Evolutionary conservation across 2,888 invertebrate genomes (phyloP), one percentile per base, ranked within the genome.

Genomic region (Petrophora chlorosata): DNA sequence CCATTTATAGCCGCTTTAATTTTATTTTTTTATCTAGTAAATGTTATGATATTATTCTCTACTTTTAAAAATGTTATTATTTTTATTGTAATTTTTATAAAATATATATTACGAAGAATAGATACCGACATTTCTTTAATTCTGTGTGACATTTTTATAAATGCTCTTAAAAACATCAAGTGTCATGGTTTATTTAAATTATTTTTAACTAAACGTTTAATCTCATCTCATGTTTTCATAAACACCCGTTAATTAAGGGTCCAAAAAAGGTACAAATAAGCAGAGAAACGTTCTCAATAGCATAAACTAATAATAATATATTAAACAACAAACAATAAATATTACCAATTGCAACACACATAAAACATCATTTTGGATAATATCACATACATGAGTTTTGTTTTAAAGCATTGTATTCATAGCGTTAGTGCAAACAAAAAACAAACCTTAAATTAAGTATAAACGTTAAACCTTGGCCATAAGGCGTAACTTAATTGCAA

Each of bases 1-100:
- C n/a, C n/a, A n/a, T 66, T 51, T 3, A 35, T 61, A 66, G 58
- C 64, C 60, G 60, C 63, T 50, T 51, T 25, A 29, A 14, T n/a
- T n/a, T n/a, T n/a, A n/a, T n/a, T n/a, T n/a, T n/a, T n/a, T n/a
- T n/a, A n/a, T n/a, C n/a, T n/a, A n/a, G n/a, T n/a, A n/a, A n/a
- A n/a, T n/a, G n/a, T n/a, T n/a, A n/a, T n/a, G n/a, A n/a, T n/a
- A n/a, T n/a, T n/a, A n/a, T n/a, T n/a, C n/a, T n/a, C n/a, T n/a
- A n/a, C n/a, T n/a, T n/a, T n/a, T n/a, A n/a, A n/a, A n/a, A n/a
- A n/a, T n/a, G n/a, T n/a, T n/a, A n/a, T n/a, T n/a, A n/a, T n/a
- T n/a, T n/a, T n/a, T n/a, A n/a, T n/a, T n/a, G n/a, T n/a, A n/a
- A n/a, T n/a, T n/a, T n/a, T n/a, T n/a, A n/a, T n/a, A n/a, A n/a